Base-by-base conservation (phyloP, 1,140 invertebrate genomes). In the Limonius californicus region DNA sequence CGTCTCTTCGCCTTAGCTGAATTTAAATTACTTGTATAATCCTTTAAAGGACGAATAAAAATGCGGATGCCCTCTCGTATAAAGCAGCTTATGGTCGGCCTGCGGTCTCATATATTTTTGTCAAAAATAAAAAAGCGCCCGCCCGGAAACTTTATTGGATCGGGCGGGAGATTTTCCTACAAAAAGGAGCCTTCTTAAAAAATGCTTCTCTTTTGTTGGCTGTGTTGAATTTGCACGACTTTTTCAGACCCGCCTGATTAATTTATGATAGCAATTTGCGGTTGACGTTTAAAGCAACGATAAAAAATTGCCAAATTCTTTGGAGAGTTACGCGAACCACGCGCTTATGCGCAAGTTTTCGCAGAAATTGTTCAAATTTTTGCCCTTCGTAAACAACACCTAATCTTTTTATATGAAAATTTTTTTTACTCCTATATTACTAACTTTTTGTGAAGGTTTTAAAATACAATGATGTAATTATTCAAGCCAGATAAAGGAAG, bases 11-110 rank as follows among this genome's bases (percentile, higher is more conserved):
- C 73, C 73, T 74, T 74, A 73, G 71, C 69, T 73, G 73, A 72
- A 74, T 74, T 74, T 74, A 74, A 74, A 74, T 74, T 73, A 72
- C 73, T 74, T 70, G 70, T 65, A 66, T 70, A 69, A 71, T 72
- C 69, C 70, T 67, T 63, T 68, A 68, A 67, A 74, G 71, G 72
- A 63, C 64, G 68, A 66, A 67, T 69, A 66, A 67, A 72, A 69
- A 66, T 61, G 66, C 61, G 59, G 67, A 67, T 64, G 67, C 61
- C 61, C 35, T 53, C 35, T 42, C 58, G 54, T 53, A 60, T 60
- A 60, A 64, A 64, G 45, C 45, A 53, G 59, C 58, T 64, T 64
- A 64, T 54, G 53, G 50, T 50, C 14, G 15, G 45, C 1, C 45
- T 50, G 45, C 45, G 45, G 45, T 50, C 14, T 50, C 16, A 50